phyloP scores from a whole-genome alignment of 2,888 invertebrate genomes.

The Timema podura region DNA sequence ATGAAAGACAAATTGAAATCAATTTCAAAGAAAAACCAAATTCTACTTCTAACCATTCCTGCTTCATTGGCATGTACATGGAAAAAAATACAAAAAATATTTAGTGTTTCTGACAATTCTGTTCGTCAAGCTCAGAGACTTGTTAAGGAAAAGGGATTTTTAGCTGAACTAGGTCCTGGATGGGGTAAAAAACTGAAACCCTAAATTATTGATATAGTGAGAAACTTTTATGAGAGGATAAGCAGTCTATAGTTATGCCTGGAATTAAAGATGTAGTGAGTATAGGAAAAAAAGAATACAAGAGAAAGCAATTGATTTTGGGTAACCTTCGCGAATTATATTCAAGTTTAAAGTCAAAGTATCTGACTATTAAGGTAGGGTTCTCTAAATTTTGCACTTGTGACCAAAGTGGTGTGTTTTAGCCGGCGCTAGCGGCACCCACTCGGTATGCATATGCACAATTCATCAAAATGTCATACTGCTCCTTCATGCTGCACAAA shows the following conservation, averaged over 20 bases:
- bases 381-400: neutral
- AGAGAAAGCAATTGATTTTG: too few species aligned
- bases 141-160: conserved; percentile 2
- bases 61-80: conserved; percentile 15
- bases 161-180: neutral
- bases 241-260: too few species aligned
- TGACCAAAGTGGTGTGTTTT: conserved; percentile 4
- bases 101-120: neutral
- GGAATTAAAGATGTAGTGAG: too few species aligned
- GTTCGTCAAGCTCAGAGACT: conserved; percentile 14
- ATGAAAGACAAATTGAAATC: neutral
- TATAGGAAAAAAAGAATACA: too few species aligned
- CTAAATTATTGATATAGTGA: too few species aligned
- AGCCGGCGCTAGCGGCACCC: conserved; percentile 8
- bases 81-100: conserved; percentile 6
- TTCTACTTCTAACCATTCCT: conserved; percentile 18
- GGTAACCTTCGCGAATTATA: too few species aligned
- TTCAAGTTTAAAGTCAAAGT: too few species aligned
- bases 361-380: neutral
- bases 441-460: conserved; percentile 1
- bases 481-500: neutral
- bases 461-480: conserved; percentile 2
- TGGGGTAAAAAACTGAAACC: neutral
- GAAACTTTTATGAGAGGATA: too few species aligned
- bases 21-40: neutral